Evolutionary conservation across 2,888 invertebrate genomes (phyloP).

Genomic region (Nesidiocoris tenuis): DNA sequence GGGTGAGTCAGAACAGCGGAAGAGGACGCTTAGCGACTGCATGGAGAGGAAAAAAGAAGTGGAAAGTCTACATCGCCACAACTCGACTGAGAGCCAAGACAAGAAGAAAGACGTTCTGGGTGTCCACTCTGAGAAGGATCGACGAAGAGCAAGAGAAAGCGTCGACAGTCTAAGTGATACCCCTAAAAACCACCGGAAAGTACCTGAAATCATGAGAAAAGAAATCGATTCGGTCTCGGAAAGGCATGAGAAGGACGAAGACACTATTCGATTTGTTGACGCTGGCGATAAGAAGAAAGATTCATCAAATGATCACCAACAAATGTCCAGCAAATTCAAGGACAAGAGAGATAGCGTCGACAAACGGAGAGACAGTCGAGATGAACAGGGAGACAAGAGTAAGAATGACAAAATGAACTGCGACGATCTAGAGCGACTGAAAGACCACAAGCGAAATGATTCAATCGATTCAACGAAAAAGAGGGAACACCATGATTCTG

Average conservation of each 20-base stretch:
- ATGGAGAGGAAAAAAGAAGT: slow-evolving; percentile 46
- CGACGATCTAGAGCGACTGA: slow-evolving; percentile 18
- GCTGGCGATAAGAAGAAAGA: slow-evolving; percentile 56
- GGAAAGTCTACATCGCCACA: slow-evolving; percentile 46
- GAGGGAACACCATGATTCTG: slow-evolving; percentile 32
- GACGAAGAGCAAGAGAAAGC: slow-evolving; percentile 52
- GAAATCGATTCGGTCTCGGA: slow-evolving; percentile 50
- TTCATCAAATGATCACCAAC: slow-evolving; percentile 19
- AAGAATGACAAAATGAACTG: slow-evolving; percentile 24
- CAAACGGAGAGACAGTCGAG: slow-evolving; percentile 44
- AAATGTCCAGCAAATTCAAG: slow-evolving; percentile 22
- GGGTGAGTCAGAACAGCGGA: slow-evolving; percentile 42
- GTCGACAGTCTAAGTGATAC: slow-evolving; percentile 48
- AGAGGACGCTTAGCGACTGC: slow-evolving; percentile 23
- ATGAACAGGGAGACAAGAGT: slow-evolving; percentile 22
- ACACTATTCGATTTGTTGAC: slow-evolving; percentile 49
- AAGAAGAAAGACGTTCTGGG: slow-evolving; percentile 50
- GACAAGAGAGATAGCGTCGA: slow-evolving; percentile 43
- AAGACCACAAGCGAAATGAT: slow-evolving; percentile 33
- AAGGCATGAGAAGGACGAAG: slow-evolving; percentile 53
- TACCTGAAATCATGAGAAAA: slow-evolving; percentile 53
- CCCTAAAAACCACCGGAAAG: slow-evolving; percentile 52
- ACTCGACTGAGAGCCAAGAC: slow-evolving; percentile 44
- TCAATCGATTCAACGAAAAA: slow-evolving; percentile 23
- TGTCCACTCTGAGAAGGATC: slow-evolving; percentile 51